Evolutionary conservation across 2,797 vertebrate genomes (phyloP).

Genomic region (Anableps anableps): DNA sequence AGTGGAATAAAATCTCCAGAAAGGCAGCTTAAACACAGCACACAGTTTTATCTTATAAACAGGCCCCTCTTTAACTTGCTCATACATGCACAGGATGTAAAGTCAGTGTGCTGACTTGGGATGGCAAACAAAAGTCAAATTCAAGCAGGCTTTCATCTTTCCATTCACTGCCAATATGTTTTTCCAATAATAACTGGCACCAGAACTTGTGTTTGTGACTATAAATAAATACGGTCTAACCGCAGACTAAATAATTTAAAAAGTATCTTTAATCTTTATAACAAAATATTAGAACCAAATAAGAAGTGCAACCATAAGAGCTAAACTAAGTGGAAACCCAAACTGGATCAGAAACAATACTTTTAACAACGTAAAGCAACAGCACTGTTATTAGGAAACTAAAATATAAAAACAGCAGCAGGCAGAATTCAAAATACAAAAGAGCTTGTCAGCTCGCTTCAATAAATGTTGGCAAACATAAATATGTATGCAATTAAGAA

Average conservation of each 20-base stretch:
- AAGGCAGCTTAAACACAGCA: not conserved
- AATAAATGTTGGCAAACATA: constrained; percentile 21
- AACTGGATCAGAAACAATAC: constrained; percentile 29
- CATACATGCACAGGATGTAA: constrained; percentile 32
- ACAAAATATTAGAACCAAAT: constrained; percentile 30
- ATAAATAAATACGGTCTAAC: not conserved
- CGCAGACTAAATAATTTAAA: constrained; percentile 19
- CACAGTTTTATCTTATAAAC: not conserved
- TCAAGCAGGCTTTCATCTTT: constrained; percentile 68
- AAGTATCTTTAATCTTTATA: constrained; percentile 11
- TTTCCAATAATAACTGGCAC: not conserved
- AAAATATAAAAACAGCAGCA: constrained; percentile 48
- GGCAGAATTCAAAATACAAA: constrained; percentile 24
- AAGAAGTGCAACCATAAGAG: constrained; percentile 32
- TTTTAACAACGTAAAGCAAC: constrained; percentile 44
- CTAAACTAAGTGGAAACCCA: constrained; percentile 39
- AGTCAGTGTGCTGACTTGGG: constrained; percentile 35
- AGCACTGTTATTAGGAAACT: constrained; percentile 26
- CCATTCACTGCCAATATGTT: constrained; percentile 63
- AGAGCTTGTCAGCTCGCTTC: constrained; percentile 22
- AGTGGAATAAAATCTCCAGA: constrained; percentile 14
- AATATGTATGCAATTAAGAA: constrained; percentile 6
- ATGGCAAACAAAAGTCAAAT: constrained; percentile 50
- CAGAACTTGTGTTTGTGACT: not conserved
- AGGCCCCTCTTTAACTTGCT: not conserved